Evolutionary conservation across 2,113 vertebrate species (phyloP), one percentile per base, ranked within the genome.

Genomic region (Poeciliopsis occidentalis): DNA sequence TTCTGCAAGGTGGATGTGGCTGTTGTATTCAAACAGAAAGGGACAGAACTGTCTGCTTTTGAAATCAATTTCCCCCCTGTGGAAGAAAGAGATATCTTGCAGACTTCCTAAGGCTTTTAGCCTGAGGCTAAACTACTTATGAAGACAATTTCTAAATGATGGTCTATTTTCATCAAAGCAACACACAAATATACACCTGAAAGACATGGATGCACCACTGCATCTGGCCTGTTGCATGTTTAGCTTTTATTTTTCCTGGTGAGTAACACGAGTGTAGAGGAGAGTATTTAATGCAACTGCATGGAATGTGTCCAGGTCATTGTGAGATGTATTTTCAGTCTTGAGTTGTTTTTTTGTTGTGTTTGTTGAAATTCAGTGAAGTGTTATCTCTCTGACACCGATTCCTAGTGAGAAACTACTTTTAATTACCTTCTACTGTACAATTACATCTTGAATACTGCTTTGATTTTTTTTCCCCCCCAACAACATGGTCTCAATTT

Each of bases 51-150:
- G 3, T 51, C 3, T 47, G 31, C 32, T 67, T 57, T 37, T n/a
- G 6, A 69, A 30, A 66, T 62, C 17, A 15, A 29, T 13, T 31
- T 13, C 8, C 15, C 19, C 34, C 63, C 34, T 0, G 2, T 3
- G 26, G 71, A 37, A 75, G 17, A 64, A 70, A 22, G 3, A 76
- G 1, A 78, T 47, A 39, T 73, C 62, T 57, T 8, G n/a, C 32
- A 65, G 64, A 39, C 39, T 39, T 65, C 26, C 22, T 65, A 24
- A 3, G 32, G 22, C 32, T 37, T 39, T 39, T 24, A 32, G 64
- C 64, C 64, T 26, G 22, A 26, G 32, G 34, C 64, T 26, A 39
- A n/a, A 22, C 12, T 37, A 39, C 11, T 32, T 65, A 39, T 15
- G 2, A 39, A 4, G 11, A 24, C n/a, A 37, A 64, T n/a, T 32